Conservation (phyloP, 2,113 vertebrate genomes). For the Trematomus loennbergii region DNA sequence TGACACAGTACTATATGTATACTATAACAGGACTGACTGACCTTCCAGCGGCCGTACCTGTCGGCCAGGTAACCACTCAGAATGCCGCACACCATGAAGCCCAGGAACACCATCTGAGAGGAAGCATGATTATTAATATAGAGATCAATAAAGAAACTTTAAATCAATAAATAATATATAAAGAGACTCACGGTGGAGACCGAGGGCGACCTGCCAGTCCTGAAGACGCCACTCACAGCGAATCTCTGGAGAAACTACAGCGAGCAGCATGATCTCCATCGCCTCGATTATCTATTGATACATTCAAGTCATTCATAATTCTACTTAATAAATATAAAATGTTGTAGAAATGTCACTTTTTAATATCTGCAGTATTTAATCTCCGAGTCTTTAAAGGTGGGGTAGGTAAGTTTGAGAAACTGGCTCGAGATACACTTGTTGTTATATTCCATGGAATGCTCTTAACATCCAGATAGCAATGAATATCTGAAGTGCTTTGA, state of each 20-base stretch:
- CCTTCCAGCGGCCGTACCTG: constrained; percentile 94
- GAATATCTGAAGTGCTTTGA: no score
- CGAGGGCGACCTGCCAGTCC: constrained; percentile 95
- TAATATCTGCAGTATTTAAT: no score
- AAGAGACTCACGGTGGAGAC: constrained; percentile 91
- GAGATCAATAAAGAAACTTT: background rate
- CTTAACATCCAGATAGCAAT: no score
- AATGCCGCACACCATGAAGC: constrained; percentile 94
- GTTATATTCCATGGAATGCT: no score
- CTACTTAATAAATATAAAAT: no score
- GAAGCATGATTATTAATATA: no score
- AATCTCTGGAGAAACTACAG: constrained; percentile 92
- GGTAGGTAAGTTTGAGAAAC: no score
- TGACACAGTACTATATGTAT: no score
- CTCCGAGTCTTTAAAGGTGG: no score
- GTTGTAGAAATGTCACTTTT: no score
- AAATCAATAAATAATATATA: background rate
- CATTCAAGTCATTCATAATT: no score
- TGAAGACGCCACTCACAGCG: constrained; percentile 93
- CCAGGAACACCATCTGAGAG: constrained; percentile 95
- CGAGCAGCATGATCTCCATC: constrained; percentile 98
- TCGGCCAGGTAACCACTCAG: constrained; percentile 90
- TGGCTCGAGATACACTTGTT: no score
- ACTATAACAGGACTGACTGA: constrained; percentile 67
- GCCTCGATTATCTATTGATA: constrained; percentile 85